phyloP scores from a whole-genome alignment of 2,888 invertebrate genomes.

The Zootermopsis nevadensis region DNA sequence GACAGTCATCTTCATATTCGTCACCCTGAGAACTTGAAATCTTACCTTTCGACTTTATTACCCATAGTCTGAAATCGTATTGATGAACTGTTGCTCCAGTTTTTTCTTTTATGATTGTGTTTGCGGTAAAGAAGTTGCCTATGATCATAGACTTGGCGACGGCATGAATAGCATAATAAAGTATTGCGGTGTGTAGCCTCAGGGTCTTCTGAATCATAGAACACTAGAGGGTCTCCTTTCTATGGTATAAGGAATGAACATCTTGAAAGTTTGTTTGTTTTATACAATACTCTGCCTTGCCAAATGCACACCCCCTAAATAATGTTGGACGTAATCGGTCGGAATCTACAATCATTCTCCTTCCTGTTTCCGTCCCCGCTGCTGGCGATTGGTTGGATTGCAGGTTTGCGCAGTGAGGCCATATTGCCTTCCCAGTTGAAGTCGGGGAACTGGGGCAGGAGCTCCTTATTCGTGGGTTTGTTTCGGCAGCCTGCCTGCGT shows the following conservation, averaged over 20 bases:
- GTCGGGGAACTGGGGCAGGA: background rate
- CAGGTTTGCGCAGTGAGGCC: background rate
- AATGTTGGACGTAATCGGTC: background rate
- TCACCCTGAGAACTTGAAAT: too few relatives aligned
- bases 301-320: background rate
- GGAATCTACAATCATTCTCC: slow-evolving; percentile 19
- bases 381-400: background rate
- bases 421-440: background rate
- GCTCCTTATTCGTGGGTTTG: background rate
- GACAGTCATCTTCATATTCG: too few relatives aligned
- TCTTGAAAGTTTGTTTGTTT: background rate
- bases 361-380: background rate
- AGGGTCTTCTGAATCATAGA: too few relatives aligned
- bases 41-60: too few relatives aligned
- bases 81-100: too few relatives aligned
- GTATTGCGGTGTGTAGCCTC: too few relatives aligned
- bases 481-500: background rate
- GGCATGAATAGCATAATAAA: too few relatives aligned
- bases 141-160: too few relatives aligned
- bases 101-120: too few relatives aligned
- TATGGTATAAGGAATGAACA: background rate
- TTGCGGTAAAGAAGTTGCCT: too few relatives aligned
- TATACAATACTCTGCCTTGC: background rate
- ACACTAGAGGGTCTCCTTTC: too few relatives aligned
- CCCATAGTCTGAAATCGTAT: too few relatives aligned